Evolutionary conservation across 1,140 invertebrate genomes (phyloP).

Genomic region (Drosophila subpulchrella): DNA sequence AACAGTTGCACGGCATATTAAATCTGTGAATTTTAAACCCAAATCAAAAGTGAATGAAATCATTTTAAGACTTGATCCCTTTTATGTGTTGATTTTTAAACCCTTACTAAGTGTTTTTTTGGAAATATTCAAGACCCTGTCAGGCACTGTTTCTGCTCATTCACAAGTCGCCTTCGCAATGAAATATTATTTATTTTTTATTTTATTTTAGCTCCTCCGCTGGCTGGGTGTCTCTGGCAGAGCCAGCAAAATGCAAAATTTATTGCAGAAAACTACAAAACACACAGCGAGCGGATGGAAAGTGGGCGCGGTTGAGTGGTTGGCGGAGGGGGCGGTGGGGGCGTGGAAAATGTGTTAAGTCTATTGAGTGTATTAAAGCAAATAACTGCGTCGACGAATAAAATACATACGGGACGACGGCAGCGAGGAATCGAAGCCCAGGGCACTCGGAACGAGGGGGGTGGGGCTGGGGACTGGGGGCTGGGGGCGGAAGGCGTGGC

Average conservation of each 20-base stretch:
- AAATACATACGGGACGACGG: conserved; percentile 62
- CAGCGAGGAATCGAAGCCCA: conserved; percentile 20
- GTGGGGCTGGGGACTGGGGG: neutral
- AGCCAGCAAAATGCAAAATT: conserved; percentile 79
- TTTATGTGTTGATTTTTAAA: too few relatives aligned
- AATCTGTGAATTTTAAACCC: too few relatives aligned
- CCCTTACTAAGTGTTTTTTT: neutral
- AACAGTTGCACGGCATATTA: too few relatives aligned
- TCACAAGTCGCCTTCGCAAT: conserved; percentile 19
- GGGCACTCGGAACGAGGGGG: conserved; percentile 13
- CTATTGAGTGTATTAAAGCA: conserved; percentile 83
- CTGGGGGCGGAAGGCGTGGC: conserved; percentile 19
- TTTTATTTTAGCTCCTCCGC: conserved; percentile 30
- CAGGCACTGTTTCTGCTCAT: conserved; percentile 26
- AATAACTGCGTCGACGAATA: conserved; percentile 78
- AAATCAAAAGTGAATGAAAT: too few relatives aligned
- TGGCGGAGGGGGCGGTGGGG: conserved; percentile 13
- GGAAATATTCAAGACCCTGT: neutral
- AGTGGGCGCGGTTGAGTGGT: neutral
- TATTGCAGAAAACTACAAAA: conserved; percentile 77
- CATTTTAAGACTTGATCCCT: too few relatives aligned
- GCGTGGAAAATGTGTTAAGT: conserved; percentile 80
- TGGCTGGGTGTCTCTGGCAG: conserved; percentile 50
- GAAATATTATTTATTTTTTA: conserved; percentile 34
- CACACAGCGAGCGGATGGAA: conserved; percentile 39